A percentile compares a stretch with the other conserved stretches of the same genome.
These are phyloP conservation scores for Anodontia alba DNA, from an alignment of 2,888 invertebrate species.

Conservation along the genomic window DNA sequence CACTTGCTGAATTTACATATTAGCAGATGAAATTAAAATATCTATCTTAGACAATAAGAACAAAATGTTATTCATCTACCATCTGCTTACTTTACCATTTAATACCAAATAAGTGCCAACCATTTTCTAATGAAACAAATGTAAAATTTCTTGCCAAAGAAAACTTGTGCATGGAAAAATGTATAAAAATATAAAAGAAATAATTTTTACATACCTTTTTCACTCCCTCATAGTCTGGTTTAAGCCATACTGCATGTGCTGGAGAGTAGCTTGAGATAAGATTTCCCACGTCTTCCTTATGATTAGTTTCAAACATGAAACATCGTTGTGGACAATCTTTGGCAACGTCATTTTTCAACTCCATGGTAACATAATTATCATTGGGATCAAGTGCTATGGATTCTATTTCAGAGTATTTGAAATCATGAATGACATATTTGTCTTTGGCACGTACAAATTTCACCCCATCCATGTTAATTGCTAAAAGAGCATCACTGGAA, in stretches of 20 bases:
- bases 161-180: no score
- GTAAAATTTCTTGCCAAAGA: no score
- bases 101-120: no score
- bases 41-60: no score
- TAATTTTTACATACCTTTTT: conserved; percentile 80
- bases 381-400: conserved; percentile 96
- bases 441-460: conserved; percentile 96
- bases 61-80: no score
- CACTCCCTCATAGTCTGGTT: conserved; percentile 79
- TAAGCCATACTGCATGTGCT: conserved; percentile 88
- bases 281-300: conserved; percentile 96
- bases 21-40: no score
- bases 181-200: no score
- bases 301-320: conserved; percentile 95
- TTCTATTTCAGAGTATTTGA: conserved; percentile 95
- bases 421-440: conserved; percentile 95
- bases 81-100: no score
- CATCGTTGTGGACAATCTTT: conserved; percentile 74
- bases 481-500: conserved; percentile 89
- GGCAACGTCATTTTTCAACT: conserved; percentile 89
- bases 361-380: conserved; percentile 96
- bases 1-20: no score
- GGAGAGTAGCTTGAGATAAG: conserved; percentile 96
- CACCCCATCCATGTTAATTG: conserved; percentile 95
- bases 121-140: no score